A percentile compares a stretch with the other conserved stretches of the same genome.
These are phyloP conservation scores for Cydia splendana DNA, from an alignment of 1,140 invertebrate species.

Conservation along the genomic window DNA sequence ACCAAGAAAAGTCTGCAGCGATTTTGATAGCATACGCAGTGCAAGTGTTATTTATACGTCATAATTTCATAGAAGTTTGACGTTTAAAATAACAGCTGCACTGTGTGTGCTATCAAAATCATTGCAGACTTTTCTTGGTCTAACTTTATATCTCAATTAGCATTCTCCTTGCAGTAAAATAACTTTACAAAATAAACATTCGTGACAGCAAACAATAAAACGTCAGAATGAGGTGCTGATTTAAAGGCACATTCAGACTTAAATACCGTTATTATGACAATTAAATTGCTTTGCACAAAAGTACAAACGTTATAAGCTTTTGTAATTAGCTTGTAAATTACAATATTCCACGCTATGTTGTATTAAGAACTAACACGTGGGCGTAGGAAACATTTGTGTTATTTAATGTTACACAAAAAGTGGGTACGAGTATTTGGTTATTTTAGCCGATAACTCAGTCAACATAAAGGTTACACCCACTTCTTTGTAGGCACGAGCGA, in stretches of 20 bases:
- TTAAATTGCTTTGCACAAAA: constrained; percentile 21
- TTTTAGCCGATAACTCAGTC: not conserved
- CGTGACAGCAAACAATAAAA: constrained; percentile 20
- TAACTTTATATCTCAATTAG: too few relatives aligned
- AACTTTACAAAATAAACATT: constrained; percentile 8
- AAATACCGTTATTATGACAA: constrained; percentile 21
- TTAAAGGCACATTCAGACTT: constrained; percentile 10
- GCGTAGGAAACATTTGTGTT: not conserved
- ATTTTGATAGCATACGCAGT: too few relatives aligned
- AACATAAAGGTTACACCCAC: too few relatives aligned
- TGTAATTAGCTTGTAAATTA: not conserved
- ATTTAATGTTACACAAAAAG: not conserved
- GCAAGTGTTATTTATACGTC: too few relatives aligned
- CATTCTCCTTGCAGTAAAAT: not conserved
- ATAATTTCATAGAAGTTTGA: too few relatives aligned
- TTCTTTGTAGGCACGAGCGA: too few relatives aligned
- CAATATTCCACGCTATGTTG: constrained; percentile 1
- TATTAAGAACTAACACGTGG: not conserved
- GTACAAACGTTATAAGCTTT: constrained; percentile 9
- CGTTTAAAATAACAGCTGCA: too few relatives aligned
- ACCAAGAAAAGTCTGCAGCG: too few relatives aligned
- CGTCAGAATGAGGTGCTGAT: constrained; percentile 23
- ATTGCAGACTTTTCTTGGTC: too few relatives aligned
- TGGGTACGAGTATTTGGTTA: not conserved
- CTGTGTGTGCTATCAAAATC: too few relatives aligned